Base-by-base conservation (phyloP, 2,113 vertebrate species). In the Apus apus region DNA sequence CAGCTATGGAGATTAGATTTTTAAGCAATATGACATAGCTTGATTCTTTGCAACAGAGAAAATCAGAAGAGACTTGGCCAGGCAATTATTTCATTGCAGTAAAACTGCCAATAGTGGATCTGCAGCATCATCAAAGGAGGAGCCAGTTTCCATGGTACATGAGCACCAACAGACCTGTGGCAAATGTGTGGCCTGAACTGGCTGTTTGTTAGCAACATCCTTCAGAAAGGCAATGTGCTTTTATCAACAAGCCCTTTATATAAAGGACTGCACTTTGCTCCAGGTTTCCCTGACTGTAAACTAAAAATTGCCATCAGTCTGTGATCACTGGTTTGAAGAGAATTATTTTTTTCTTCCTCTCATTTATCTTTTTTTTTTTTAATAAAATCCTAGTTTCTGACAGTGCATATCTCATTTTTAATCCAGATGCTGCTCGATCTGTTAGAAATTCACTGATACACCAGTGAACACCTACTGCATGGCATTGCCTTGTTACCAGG, bases 141-240 rank as follows among this genome's bases (percentile, higher is more conserved):
- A 96, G 94, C 84, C 71, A 56, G 95, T 97, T 97, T 76, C 96
- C 94, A 95, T 88, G 87, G 93, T 32, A 60, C 61, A 27, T 38
- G 32, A 76, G 46, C 26, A 80, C 85, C 65, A 96, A 95, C 94
- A 95, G 75, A 85, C 27, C 18, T 0, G 0, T 26, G 32, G 36
- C 50, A 53, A 92, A 46, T 29, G 26, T 73, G 87, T 93, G 82
- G 27, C 21, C 38, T 38, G 71, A 77, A 71, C 75, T n/a, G 78
- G 30, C 54, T 30, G 79, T 61, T 80, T 3, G 18, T 58, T 85
- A 96, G 90, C 83, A 87, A 90, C 90, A 56, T 54, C 73, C 45
- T 29, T 38, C 36, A 62, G 86, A 90, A 87, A 54, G 6, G 20
- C 70, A 27, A 1, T 0, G 3, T 68, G 54, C 6, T 29, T 93